Base-by-base conservation (phyloP, 2,888 invertebrate genomes). In the Perizoma flavofasciatum region DNA sequence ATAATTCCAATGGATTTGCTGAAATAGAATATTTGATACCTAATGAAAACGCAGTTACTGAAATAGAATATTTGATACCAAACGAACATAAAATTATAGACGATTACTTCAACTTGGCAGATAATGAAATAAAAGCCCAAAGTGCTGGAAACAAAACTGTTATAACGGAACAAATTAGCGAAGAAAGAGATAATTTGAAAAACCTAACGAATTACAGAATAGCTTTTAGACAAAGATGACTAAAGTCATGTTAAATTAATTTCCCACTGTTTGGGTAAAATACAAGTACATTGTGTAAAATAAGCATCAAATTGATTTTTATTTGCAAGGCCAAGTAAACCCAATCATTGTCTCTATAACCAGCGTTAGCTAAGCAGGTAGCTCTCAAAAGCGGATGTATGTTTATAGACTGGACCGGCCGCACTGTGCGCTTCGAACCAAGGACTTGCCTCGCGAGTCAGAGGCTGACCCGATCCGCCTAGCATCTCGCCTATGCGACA, bases 81-180 rank as follows among this genome's bases (percentile, higher is more conserved):
- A 40, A 41, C 49, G 49, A 45, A 4, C 8, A 9, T 40, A 49
- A 49, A 33, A 55, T 6, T 50, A 33, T 49, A 35, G 37, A 37
- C 7, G 50, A 56, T 56, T 51, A 51, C 11, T 55, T 59, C 32
- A 51, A 55, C 39, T 55, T 59, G 47, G 50, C 49, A 47, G 43
- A 59, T 34, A 11, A 9, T 35, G n/a, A 10, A 5, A 37, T 44
- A 37, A 5, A 5, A 22, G 1, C 22, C 1, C 35, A 9, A 10
- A 6, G 8, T 49, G 1, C 40, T 11, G 22, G 10, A 33, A 50
- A 50, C 6, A 40, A 33, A 43, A 47, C 46, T 0, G 40, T 22
- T 22, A 22, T 35, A 37, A 35, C n/a, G n/a, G 49, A 45, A 39
- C 22, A 10, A 4, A 6, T 10, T 8, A 37, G 33, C 9, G 33